A percentile compares a stretch with the other conserved stretches of the same genome.
These are phyloP conservation scores for Polylopha cassiicola DNA, from an alignment of 2,888 invertebrate species.

Conservation along the genomic window DNA sequence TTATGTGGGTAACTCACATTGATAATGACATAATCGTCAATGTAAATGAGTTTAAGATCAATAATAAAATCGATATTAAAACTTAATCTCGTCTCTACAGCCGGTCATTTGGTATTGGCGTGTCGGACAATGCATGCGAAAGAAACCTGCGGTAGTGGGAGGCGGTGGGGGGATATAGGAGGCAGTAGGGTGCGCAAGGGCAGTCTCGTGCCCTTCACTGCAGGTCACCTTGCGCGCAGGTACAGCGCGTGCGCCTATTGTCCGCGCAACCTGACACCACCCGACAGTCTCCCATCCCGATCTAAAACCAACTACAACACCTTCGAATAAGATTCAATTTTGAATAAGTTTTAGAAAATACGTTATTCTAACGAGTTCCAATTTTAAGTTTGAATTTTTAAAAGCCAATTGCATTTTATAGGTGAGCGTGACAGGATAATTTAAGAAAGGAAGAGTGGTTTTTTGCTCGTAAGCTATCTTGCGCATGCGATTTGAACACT, in stretches of 20 bases:
- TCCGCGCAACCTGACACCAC: constrained; percentile 67
- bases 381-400: constrained; percentile 54
- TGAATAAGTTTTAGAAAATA: constrained; percentile 17
- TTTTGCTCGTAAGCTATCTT: constrained; percentile 36
- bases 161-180: constrained; percentile 35
- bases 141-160: constrained; percentile 34
- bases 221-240: constrained; percentile 71
- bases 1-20: constrained; percentile 14
- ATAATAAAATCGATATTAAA: constrained; percentile 23
- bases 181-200: constrained; percentile 55
- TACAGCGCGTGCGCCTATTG: constrained; percentile 72
- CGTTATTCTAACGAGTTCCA: constrained; percentile 64
- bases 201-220: constrained; percentile 67
- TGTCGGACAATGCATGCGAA: constrained; percentile 63
- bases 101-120: constrained; percentile 66
- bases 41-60: too few species aligned
- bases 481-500: constrained; percentile 52
- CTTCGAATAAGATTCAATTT: constrained; percentile 26
- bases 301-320: constrained; percentile 25
- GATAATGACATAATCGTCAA: constrained; percentile 15
- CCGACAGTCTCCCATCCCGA: constrained; percentile 35
- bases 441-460: constrained; percentile 64
- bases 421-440: constrained; percentile 76
- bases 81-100: constrained; percentile 36
- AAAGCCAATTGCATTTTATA: constrained; percentile 75